phyloP scores from a whole-genome alignment of 1,140 invertebrate species.

The Trinorchestia longiramus region DNA sequence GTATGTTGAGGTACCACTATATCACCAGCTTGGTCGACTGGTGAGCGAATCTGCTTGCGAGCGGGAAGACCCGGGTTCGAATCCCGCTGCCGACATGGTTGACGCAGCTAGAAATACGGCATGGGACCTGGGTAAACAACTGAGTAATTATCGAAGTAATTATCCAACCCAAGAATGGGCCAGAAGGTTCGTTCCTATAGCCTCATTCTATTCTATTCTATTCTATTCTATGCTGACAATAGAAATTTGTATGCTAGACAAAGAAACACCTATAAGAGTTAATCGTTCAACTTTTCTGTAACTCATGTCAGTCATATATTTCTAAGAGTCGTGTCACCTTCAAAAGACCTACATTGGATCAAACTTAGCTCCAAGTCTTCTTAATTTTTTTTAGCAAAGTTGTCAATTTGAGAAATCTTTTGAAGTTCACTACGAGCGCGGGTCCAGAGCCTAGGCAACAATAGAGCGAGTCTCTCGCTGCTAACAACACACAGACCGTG shows the following conservation, averaged over 20 bases:
- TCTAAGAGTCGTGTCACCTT: neutral
- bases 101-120: no score
- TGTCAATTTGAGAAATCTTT: neutral
- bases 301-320: neutral
- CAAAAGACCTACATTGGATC: neutral
- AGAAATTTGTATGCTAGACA: neutral
- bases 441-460: neutral
- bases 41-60: no score
- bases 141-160: no score
- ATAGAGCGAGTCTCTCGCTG: neutral
- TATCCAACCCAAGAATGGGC: no score
- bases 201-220: neutral
- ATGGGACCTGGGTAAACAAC: no score
- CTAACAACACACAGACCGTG: neutral
- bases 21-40: no score
- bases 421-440: neutral
- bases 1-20: no score
- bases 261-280: neutral
- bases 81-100: no score
- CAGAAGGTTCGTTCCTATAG: no score
- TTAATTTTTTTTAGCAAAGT: neutral
- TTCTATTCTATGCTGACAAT: neutral
- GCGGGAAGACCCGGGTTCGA: no score
- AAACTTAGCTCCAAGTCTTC: neutral
- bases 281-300: neutral